A percentile compares a stretch with the other conserved stretches of the same genome.
Conservation (phyloP, 2,113 vertebrate species). For the Scytalopus superciliaris region DNA sequence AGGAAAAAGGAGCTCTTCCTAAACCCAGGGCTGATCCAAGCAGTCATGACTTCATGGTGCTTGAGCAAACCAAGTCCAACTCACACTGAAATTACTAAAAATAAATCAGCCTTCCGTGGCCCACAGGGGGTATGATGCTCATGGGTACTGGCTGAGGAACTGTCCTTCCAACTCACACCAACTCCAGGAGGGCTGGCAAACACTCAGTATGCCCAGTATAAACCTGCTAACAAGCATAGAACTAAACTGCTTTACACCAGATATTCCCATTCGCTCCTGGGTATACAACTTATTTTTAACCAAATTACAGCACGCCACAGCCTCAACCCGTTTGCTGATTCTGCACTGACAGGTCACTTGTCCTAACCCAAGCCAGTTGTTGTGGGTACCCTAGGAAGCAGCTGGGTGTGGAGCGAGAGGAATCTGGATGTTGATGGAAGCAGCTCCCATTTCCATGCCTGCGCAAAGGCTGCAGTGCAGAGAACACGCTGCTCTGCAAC, state of each 20-base stretch:
- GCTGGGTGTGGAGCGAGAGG: not conserved
- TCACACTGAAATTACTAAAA: not conserved
- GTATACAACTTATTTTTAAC: not conserved
- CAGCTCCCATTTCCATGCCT: fast-evolving
- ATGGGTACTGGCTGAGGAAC: not conserved
- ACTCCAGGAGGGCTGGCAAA: not conserved
- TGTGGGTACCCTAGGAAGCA: fast-evolving
- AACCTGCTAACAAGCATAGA: not conserved
- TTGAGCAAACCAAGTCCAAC: not conserved
- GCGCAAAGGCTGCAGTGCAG: fast-evolving
- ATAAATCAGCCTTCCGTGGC: not conserved
- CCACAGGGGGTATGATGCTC: fast-evolving
- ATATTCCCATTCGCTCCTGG: not conserved
- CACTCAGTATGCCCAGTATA: not conserved
- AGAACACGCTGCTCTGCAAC: fast-evolving
- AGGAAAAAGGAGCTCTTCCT: not conserved
- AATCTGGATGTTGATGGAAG: fast-evolving
- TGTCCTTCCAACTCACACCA: not conserved
- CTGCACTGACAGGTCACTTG: not conserved
- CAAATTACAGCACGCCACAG: not conserved
- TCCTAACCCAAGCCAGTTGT: not conserved
- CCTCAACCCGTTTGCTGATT: not conserved
- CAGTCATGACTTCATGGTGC: not conserved
- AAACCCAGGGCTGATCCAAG: not conserved
- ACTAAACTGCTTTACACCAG: not conserved